Evolutionary conservation across 2,113 vertebrate genomes (phyloP).

Genomic region (Astur gentilis): DNA sequence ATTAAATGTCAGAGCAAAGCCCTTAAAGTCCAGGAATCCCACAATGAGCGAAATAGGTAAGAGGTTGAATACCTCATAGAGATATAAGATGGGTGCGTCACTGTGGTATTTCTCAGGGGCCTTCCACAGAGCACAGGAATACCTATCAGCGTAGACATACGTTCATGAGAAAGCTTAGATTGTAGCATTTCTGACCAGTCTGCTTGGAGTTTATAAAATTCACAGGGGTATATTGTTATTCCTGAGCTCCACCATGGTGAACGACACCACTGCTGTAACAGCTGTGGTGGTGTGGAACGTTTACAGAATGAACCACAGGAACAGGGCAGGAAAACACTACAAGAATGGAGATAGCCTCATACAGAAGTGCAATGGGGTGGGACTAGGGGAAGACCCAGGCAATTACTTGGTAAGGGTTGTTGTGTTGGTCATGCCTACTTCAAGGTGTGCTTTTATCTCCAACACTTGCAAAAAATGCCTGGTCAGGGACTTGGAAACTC

Average conservation of each 20-base stretch:
- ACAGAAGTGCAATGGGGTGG: neutral
- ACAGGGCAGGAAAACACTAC: neutral
- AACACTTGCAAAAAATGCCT: neutral
- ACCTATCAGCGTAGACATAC: accelerated
- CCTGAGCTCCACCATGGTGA: neutral
- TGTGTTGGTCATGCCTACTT: neutral
- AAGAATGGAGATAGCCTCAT: neutral
- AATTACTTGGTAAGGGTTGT: neutral
- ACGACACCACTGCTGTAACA: neutral
- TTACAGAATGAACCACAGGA: neutral
- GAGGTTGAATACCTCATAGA: neutral
- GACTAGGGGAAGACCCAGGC: accelerated
- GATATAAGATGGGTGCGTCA: neutral
- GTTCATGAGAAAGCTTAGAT: neutral
- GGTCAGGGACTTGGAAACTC: neutral
- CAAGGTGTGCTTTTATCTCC: neutral
- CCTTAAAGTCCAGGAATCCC: neutral
- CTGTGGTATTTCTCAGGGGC: neutral
- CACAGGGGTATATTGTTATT: neutral
- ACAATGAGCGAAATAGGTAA: neutral
- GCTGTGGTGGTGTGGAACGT: accelerated
- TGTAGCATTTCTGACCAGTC: neutral
- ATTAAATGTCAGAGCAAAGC: neutral
- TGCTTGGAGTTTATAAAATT: neutral
- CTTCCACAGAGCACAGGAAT: neutral